phyloP scores from a whole-genome alignment of 2,113 vertebrate genomes.

The Bettongia penicillata region DNA sequence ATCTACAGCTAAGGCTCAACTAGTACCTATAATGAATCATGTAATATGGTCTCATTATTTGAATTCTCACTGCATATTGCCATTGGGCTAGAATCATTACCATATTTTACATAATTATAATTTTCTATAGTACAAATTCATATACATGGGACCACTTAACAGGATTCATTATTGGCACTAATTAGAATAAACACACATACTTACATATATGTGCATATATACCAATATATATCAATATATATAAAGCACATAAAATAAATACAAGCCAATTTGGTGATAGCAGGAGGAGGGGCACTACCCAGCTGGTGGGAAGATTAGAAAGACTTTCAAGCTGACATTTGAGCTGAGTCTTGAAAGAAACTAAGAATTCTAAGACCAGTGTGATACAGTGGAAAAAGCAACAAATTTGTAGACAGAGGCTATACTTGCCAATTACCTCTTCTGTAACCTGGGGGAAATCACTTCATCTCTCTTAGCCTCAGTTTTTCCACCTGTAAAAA shows the following conservation, averaged over 20 bases:
- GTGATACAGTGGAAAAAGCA: neutral
- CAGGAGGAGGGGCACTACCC: neutral
- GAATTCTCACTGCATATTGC: neutral
- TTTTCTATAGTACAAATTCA: neutral
- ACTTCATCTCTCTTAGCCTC: neutral
- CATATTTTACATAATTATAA: neutral
- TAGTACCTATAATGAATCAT: neutral
- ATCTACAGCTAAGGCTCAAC: neutral
- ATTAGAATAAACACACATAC: neutral
- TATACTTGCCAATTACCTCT: neutral
- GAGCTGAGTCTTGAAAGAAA: neutral
- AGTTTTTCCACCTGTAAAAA: neutral
- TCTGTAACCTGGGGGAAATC: neutral
- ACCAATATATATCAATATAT: neutral
- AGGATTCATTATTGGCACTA: neutral
- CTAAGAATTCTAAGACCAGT: neutral
- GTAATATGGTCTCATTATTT: neutral
- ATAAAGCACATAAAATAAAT: neutral
- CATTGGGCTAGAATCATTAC: neutral
- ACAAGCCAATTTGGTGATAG: neutral
- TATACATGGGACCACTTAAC: neutral
- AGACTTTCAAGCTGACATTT: neutral
- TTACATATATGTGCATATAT: neutral
- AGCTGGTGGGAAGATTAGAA: neutral
- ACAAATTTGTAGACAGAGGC: neutral